Conservation (phyloP, 2,797 vertebrate species). For the Cossypha dichroa region DNA sequence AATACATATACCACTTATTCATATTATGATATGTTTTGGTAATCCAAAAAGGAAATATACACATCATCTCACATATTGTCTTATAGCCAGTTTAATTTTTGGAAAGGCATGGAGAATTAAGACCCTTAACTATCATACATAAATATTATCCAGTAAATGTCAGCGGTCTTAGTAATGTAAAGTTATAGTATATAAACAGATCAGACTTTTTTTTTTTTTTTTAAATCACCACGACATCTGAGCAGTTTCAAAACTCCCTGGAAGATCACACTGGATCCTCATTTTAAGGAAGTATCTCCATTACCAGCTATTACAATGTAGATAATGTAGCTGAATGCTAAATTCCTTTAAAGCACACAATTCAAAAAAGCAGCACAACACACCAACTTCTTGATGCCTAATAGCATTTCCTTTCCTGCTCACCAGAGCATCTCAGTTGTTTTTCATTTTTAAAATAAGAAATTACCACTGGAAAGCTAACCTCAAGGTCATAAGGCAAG, state of each 20-base stretch:
- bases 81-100: not conserved
- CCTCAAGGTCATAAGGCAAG: accelerated
- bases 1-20: not conserved
- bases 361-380: not conserved
- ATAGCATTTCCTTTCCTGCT: not conserved
- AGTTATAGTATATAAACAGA: not conserved
- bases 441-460: not conserved
- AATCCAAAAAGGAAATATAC: not conserved
- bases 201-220: not conserved
- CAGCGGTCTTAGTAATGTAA: not conserved
- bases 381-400: not conserved
- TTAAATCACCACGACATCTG: not conserved
- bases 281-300: not conserved
- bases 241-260: not conserved
- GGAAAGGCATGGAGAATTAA: not conserved
- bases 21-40: not conserved
- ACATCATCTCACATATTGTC: not conserved
- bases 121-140: not conserved
- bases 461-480: not conserved
- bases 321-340: not conserved
- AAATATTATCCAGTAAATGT: not conserved
- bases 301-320: not conserved
- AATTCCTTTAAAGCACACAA: not conserved
- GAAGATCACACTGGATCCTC: not conserved
- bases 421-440: not conserved